These are phyloP conservation scores for Clamator glandarius DNA, from an alignment of 2,797 vertebrate species.

Conservation along the genomic window DNA sequence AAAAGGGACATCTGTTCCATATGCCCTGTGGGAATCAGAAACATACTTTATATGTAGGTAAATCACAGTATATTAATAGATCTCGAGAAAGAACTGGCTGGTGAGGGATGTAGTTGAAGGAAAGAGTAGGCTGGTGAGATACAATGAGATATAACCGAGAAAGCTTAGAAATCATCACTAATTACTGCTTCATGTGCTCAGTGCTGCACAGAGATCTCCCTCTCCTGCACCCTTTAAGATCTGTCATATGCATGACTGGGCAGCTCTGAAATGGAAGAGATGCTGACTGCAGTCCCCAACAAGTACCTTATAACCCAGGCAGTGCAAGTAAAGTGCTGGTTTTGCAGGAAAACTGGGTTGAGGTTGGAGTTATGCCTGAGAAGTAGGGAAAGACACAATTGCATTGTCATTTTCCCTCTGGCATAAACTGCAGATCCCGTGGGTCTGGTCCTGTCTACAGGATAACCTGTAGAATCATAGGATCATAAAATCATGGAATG, in stretches of 20 bases:
- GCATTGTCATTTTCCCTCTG: neutral
- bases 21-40: constrained; percentile 22
- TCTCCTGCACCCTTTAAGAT: neutral
- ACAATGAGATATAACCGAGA: neutral
- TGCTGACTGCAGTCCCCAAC: neutral
- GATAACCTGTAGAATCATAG: too few relatives aligned
- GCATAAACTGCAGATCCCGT: neutral
- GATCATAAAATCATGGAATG: too few relatives aligned
- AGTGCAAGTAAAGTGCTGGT: neutral
- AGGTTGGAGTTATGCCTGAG: neutral
- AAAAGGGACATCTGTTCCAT: constrained; percentile 59
- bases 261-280: neutral
- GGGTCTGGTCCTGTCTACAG: neutral
- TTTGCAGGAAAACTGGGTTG: neutral
- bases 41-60: constrained; percentile 31
- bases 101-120: neutral
- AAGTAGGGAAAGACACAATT: neutral
- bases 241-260: accelerated
- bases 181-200: neutral
- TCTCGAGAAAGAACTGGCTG: neutral
- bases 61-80: constrained; percentile 41
- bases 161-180: neutral
- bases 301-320: neutral
- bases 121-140: neutral
- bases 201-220: too few relatives aligned